Evolutionary conservation across 2,888 invertebrate genomes (phyloP).

Genomic region (Pharmacophagus antenor): DNA sequence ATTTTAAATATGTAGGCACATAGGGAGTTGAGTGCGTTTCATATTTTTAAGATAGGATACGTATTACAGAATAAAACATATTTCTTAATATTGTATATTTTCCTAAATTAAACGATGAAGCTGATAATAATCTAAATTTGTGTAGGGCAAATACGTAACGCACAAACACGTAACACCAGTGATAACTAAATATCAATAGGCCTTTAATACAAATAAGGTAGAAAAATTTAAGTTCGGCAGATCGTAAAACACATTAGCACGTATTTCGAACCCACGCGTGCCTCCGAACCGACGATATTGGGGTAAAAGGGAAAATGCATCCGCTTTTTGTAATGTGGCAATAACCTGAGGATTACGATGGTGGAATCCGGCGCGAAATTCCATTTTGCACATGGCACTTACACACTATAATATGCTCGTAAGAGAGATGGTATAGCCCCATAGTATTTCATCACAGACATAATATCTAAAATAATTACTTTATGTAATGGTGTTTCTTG

Average conservation of each 20-base stretch:
- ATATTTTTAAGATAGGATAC: too few species aligned
- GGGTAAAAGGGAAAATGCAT: conserved; percentile 69
- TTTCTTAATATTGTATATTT: not conserved
- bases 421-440: conserved; percentile 47
- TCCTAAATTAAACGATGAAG: not conserved
- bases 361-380: conserved; percentile 44
- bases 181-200: conserved; percentile 24
- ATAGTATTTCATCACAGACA: too few species aligned
- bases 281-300: conserved; percentile 51
- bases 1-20: too few species aligned
- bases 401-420: conserved; percentile 48
- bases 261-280: conserved; percentile 55
- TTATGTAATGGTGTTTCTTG: not conserved
- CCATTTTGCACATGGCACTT: conserved; percentile 51
- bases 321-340: conserved; percentile 74
- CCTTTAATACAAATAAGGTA: conserved; percentile 45
- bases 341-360: conserved; percentile 66
- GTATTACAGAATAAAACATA: not conserved
- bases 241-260: conserved; percentile 76
- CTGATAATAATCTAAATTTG: not conserved
- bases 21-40: too few species aligned
- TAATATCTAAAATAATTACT: not conserved
- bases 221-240: conserved; percentile 51
- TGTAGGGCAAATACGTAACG: too few species aligned
- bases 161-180: not conserved